phyloP scores from a whole-genome alignment of 2,888 invertebrate species.

The Dermolepida albohirtum region DNA sequence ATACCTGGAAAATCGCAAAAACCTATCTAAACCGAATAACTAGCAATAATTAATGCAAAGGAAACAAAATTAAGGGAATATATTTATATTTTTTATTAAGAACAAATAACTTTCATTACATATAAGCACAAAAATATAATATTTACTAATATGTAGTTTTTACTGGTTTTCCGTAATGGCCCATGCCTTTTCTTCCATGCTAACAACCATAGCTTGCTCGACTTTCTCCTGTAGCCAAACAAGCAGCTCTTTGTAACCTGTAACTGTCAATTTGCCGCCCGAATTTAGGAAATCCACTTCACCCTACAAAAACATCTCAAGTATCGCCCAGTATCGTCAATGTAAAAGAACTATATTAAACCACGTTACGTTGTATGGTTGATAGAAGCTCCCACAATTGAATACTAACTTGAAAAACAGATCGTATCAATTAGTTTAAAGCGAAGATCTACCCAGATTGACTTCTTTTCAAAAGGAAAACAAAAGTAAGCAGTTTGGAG shows the following conservation, averaged over 20 bases:
- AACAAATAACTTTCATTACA: slow-evolving; percentile 35
- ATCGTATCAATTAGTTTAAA: no score
- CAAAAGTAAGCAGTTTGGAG: no score
- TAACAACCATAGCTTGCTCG: slow-evolving; percentile 79
- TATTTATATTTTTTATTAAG: slow-evolving; percentile 37
- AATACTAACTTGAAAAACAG: no score
- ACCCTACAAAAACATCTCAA: slow-evolving; percentile 52
- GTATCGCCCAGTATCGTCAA: no score
- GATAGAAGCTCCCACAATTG: no score
- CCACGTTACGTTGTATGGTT: no score
- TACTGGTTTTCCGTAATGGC: slow-evolving; percentile 51
- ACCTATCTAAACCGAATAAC: no score
- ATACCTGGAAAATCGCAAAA: no score
- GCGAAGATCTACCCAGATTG: no score
- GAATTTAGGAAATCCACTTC: slow-evolving; percentile 61
- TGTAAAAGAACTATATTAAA: no score
- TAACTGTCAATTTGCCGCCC: slow-evolving; percentile 75
- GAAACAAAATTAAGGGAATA: slow-evolving; percentile 38
- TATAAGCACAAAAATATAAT: slow-evolving; percentile 24
- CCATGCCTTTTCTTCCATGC: slow-evolving; percentile 79
- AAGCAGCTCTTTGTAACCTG: slow-evolving; percentile 73
- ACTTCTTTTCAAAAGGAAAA: no score
- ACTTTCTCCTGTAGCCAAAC: slow-evolving; percentile 81
- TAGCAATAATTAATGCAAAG: not conserved
- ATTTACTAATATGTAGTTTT: slow-evolving; percentile 16